Evolutionary conservation across 2,113 vertebrate genomes (phyloP), one percentile per base, ranked within the genome.

Genomic region (Ictidomys tridecemlineatus): DNA sequence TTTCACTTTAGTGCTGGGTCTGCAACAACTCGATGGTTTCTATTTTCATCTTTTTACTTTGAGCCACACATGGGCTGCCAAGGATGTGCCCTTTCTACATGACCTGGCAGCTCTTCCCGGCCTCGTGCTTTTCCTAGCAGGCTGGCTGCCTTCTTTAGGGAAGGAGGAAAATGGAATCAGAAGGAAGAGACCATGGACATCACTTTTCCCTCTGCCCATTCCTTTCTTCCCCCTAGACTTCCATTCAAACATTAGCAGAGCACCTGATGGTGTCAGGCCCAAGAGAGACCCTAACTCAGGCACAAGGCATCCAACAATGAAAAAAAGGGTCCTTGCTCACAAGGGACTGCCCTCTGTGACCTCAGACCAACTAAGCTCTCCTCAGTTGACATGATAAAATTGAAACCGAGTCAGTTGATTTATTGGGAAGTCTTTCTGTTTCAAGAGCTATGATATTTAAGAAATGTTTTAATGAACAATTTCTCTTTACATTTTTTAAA

Each of bases 11-110:
- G 22, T 92, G 93, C 97, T 97, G 67, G 58, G 65, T 94, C 91
- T 87, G 70, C 80, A 96, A n/a, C 26, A 48, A 86, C 0, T 0
- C 8, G 73, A 79, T 16, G 37, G 69, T 85, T 97, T 96, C 92
- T 95, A 69, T 94, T 96, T 95, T 89, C 63, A 89, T 73, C 73
- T 70, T 92, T 73, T 76, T 45, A 45, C 90, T 96, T 92, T 63
- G 72, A 42, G 88, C 18, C 48, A 80, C 42, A 30, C 56, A 45
- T 16, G 72, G 69, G 61, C 65, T 97, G 96, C 87, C 95, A 95
- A 93, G 51, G 76, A 80, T 26, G 48, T 79, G 72, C 70, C 94
- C 95, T 98, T 97, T 94, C 94, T 96, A 51, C 17, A 6, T 24
- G 51, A 34, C 14, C 79, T 72, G 95, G 74, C 65, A 51, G 16